Evolutionary conservation across 2,797 vertebrate genomes (phyloP), one percentile per base, ranked within the genome.

Genomic region (Somateria mollissima): DNA sequence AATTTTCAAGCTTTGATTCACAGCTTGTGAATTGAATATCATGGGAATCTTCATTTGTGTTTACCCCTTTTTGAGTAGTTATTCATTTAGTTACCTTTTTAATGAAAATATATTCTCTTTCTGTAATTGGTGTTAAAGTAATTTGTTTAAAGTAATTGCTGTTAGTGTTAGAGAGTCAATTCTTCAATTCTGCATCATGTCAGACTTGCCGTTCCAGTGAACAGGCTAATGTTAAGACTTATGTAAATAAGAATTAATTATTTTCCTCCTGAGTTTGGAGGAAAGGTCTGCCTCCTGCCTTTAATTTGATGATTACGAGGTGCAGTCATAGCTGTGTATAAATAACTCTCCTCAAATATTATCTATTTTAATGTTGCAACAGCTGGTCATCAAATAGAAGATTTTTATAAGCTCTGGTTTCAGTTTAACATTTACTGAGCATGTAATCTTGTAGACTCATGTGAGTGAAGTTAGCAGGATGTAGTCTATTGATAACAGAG

Each of bases 381-480:
- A 94, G 37, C 64, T 88, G 64, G 43, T 73, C 24, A 66, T 77
- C 11, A 69, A 39, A 54, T 45, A 39, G 7, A 32, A 39, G 7
- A 32, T 34, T 49, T 36, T 25, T 36, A 24, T 69, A 62, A 69
- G 7, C 64, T 91, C 30, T 91, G 43, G 10, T 92, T 84, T 91
- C 64, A 91, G 72, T 83, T 95, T 95, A 80, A 94, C 62, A 66
- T 69, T 72, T 70, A 53, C 4, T 37, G 56, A 81, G 9, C 80
- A 24, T 64, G 22, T 84, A 80, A 82, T 94, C 64, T 51, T 77
- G 64, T n/a, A 73, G n/a, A 14, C 28, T 90, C 39, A 5, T 37
- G 47, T 77, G 74, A 91, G 11, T 56, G 54, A 80, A 75, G n/a
- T 89, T 96, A 90, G 91, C 61, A 94, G 73, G 73, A 84, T 96